phyloP scores from a whole-genome alignment of 2,888 invertebrate species.

The Helleia helle region DNA sequence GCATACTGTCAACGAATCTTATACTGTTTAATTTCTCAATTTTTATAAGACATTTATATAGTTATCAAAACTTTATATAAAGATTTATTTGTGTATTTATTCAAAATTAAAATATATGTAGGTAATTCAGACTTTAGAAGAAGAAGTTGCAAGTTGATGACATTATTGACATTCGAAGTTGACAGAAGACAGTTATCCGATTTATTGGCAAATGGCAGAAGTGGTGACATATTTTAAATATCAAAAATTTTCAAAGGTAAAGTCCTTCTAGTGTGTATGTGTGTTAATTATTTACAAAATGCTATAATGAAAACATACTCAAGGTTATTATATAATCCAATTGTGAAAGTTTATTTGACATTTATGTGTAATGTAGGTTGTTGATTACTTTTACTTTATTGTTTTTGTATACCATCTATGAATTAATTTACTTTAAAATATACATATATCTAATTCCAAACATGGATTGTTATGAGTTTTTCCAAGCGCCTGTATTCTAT shows the following conservation, averaged over 20 bases:
- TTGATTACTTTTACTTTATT: constrained; percentile 47
- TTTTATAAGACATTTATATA: no score
- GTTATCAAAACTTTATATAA: no score
- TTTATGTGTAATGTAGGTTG: constrained; percentile 39
- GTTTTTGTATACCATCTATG: constrained; percentile 10
- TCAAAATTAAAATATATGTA: no score
- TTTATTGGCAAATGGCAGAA: constrained; percentile 6
- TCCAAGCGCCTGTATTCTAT: neutral
- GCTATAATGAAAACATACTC: constrained; percentile 13
- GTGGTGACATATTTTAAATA: constrained; percentile 28
- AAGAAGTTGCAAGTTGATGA: no score
- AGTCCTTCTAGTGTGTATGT: constrained; percentile 18
- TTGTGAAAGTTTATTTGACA: constrained; percentile 33
- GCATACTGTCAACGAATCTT: no score
- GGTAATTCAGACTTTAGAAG: no score
- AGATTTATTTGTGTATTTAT: no score
- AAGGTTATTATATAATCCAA: constrained; percentile 26
- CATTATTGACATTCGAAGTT: constrained; percentile 3
- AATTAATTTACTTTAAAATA: neutral
- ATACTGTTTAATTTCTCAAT: no score
- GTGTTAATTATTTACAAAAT: constrained; percentile 15
- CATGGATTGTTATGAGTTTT: neutral
- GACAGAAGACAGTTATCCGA: neutral
- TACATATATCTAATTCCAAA: neutral
- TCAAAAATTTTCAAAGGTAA: constrained; percentile 22